Percentiles rank a stretch among this genome's conserved stretches.
Conservation (phyloP, 2,113 vertebrate species). For the Piliocolobus tephrosceles region DNA sequence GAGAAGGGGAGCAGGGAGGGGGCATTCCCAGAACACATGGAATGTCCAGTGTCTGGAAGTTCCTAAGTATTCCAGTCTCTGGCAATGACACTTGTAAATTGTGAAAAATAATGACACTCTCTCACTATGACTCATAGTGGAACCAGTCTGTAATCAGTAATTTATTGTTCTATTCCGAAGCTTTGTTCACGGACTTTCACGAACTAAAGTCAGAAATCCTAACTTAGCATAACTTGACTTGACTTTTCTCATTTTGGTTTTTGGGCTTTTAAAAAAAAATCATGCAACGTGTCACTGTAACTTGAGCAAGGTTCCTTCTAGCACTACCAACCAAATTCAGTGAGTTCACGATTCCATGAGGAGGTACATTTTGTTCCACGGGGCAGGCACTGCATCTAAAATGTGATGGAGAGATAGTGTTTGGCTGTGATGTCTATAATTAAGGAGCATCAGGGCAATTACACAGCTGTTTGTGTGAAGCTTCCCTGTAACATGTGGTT, state of each 20-base stretch:
- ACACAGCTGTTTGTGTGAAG: background rate
- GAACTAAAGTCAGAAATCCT: slow-evolving; percentile 40
- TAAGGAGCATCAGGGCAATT: slow-evolving; percentile 32
- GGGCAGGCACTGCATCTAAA: background rate
- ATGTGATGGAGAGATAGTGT: background rate
- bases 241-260: slow-evolving; percentile 8
- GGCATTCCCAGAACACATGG: background rate
- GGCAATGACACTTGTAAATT: slow-evolving; percentile 2
- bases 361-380: background rate
- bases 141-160: slow-evolving; percentile 56
- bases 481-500: slow-evolving; percentile 22
- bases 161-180: slow-evolving; percentile 47
- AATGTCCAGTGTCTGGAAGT: slow-evolving; percentile 21
- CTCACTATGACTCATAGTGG: slow-evolving; percentile 53
- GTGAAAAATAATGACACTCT: slow-evolving; percentile 45
- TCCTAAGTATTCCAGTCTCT: background rate
- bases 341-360: background rate
- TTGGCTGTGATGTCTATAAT: slow-evolving; percentile 6
- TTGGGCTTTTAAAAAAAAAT: background rate
- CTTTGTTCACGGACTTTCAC: slow-evolving; percentile 9
- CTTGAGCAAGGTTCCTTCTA: slow-evolving; percentile 1
- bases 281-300: background rate
- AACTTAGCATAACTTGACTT: background rate
- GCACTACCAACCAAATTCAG: background rate
- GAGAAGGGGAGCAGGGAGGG: background rate